A percentile compares a stretch with the other conserved stretches of the same genome.
These are phyloP conservation scores for Merodon equestris DNA, from an alignment of 2,888 invertebrate species.

Conservation along the genomic window DNA sequence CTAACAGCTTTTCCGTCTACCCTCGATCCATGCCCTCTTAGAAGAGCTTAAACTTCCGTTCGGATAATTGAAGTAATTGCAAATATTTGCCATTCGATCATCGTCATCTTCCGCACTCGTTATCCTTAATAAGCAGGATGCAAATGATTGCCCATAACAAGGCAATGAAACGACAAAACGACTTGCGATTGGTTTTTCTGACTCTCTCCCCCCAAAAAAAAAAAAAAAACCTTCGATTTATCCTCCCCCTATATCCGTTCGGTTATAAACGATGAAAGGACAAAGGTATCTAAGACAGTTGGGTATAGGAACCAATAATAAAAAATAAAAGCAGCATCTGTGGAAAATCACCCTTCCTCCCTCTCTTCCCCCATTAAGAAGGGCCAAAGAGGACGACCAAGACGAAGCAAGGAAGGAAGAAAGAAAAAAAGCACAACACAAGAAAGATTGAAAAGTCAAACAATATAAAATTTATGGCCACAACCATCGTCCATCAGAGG, in stretches of 20 bases:
- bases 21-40: too few relatives aligned
- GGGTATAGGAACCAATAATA: conserved; percentile 33
- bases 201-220: conserved; percentile 22
- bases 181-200: conserved; percentile 37
- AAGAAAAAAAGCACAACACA: too few relatives aligned
- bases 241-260: conserved; percentile 2
- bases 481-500: conserved; percentile 16
- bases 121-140: conserved; percentile 65
- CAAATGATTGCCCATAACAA: conserved; percentile 66
- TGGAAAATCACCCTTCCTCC: conserved; percentile 56
- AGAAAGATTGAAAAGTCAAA: conserved; percentile 66
- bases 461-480: conserved; percentile 63
- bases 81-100: conserved; percentile 65
- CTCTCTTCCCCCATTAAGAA: conserved; percentile 8
- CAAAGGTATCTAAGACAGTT: conserved; percentile 49
- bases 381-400: neutral
- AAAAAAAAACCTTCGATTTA: conserved; percentile 37
- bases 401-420: conserved; percentile 4
- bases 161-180: conserved; percentile 62
- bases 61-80: conserved; percentile 63
- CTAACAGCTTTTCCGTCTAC: neutral
- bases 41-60: conserved; percentile 27
- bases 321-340: conserved; percentile 58
- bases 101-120: conserved; percentile 40
- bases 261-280: conserved; percentile 21